Percentiles rank a stretch among this genome's conserved stretches.
Conservation (phyloP, 2,797 vertebrate genomes). For the Lerista edwardsae region DNA sequence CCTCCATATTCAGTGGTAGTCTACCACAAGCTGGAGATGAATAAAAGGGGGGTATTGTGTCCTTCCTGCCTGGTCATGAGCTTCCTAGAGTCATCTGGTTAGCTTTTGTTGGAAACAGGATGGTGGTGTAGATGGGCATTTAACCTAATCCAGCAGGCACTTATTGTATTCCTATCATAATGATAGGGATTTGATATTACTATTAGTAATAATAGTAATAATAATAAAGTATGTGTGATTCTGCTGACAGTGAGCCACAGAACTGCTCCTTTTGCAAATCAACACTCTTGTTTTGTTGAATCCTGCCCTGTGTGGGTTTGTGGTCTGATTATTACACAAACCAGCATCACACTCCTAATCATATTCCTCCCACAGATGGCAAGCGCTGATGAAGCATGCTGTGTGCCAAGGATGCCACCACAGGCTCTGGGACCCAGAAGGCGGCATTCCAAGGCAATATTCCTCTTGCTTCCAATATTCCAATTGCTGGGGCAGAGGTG, state of each 20-base stretch:
- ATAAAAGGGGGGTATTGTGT: no score
- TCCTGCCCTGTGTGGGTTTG: slow-evolving; percentile 14
- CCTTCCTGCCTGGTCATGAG: not conserved
- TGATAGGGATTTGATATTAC: not conserved
- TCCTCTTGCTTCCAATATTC: no score
- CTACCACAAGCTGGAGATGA: not conserved
- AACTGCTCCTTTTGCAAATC: slow-evolving; percentile 14
- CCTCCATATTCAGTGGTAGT: no score
- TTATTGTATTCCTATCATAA: not conserved
- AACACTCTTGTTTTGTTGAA: not conserved
- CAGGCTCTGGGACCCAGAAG: not conserved
- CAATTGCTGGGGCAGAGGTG: no score
- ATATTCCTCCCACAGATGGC: slow-evolving; percentile 9
- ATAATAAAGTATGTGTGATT: not conserved
- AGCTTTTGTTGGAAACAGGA: not conserved
- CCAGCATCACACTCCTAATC: not conserved
- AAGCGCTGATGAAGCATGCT: not conserved
- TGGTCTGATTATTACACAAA: not conserved
- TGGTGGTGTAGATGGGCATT: not conserved
- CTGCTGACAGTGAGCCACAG: not conserved
- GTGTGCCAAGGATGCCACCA: not conserved
- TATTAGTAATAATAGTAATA: no score
- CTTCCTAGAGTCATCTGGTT: not conserved
- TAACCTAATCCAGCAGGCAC: not conserved
- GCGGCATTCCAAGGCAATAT: not conserved